Evolutionary conservation across 2,797 vertebrate species (phyloP).

Genomic region (Steatocranus sp.): DNA sequence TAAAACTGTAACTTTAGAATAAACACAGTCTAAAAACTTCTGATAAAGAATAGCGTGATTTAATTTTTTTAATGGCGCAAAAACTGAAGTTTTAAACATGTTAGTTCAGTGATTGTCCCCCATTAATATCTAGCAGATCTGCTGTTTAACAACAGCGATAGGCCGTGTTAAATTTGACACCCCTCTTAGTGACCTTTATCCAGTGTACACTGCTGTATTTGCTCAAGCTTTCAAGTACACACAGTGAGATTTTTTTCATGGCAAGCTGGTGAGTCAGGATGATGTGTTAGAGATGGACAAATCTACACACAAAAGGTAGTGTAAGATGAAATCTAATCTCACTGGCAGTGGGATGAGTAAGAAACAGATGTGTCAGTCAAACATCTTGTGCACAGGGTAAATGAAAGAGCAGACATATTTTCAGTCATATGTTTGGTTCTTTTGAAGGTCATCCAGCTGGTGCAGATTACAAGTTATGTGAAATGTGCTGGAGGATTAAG

Average conservation of each 20-base stretch:
- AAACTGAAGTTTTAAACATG: not conserved
- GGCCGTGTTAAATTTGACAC: not conserved
- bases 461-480: slow-evolving; percentile 15
- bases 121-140: not conserved
- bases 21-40: not conserved
- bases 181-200: slow-evolving; percentile 13
- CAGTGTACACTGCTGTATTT: not conserved
- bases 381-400: not conserved
- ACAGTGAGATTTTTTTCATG: not conserved
- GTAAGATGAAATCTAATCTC: not conserved
- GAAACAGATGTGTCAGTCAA: not conserved
- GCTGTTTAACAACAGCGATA: slow-evolving; percentile 4
- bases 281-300: too few relatives aligned
- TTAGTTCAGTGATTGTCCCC: not conserved
- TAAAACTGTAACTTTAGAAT: not conserved
- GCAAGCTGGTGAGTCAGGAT: not conserved
- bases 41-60: not conserved
- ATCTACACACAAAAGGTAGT: not conserved
- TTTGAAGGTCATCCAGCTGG: not conserved
- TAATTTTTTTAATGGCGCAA: not conserved
- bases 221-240: not conserved
- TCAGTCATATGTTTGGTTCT: not conserved
- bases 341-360: not conserved
- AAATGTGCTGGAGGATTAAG: slow-evolving; percentile 25
- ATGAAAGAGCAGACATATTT: not conserved